Evolutionary conservation across 2,888 invertebrate genomes (phyloP), one percentile per base, ranked within the genome.

Genomic region (Loripinus fragilis): DNA sequence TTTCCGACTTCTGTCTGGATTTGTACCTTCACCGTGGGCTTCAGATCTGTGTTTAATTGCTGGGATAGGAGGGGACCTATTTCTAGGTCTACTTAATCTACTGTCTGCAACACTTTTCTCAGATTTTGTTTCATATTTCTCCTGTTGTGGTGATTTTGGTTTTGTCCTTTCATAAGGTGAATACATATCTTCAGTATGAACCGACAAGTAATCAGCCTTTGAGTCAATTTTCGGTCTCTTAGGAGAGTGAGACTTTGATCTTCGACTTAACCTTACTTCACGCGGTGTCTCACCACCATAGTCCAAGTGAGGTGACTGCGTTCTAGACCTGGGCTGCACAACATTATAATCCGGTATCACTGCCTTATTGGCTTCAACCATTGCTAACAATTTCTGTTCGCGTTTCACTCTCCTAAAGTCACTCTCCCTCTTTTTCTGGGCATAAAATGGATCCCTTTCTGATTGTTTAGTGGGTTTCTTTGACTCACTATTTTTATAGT

Each of bases 381-480:
- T 86, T 48, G 87, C 88, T 71, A 90, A 77, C 30, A 93, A 78
- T 78, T 91, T 82, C 33, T 88, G 82, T 67, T 91, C 91, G 64
- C 93, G 77, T 69, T 88, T 85, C 25, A 86, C 72, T 60, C 87
- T 79, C 23, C 89, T 77, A 28, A 76, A 81, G 41, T 90, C 88
- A 70, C 88, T 86, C 55, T 87, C 85, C 50, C 84, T 71, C 67
- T 85, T 87, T 68, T 88, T 89, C 73, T 88, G 81, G 52, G 88
- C 82, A 82, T 86, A 91, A 74, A 88, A 88, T n/a, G 90, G 91
- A 78, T 93, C 93, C 74, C 85, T 88, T 77, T 92, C 92, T 0
- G 93, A 93, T 76, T 93, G 91, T 78, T 92, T 92, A 42, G 84
- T 74, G 1, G 86, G 80, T 71, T 81, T 86, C 76, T 79, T 88